Percentiles rank a stretch among this genome's conserved stretches.
phyloP scores from a whole-genome alignment of 2,113 vertebrate genomes.

The Polypterus senegalus region DNA sequence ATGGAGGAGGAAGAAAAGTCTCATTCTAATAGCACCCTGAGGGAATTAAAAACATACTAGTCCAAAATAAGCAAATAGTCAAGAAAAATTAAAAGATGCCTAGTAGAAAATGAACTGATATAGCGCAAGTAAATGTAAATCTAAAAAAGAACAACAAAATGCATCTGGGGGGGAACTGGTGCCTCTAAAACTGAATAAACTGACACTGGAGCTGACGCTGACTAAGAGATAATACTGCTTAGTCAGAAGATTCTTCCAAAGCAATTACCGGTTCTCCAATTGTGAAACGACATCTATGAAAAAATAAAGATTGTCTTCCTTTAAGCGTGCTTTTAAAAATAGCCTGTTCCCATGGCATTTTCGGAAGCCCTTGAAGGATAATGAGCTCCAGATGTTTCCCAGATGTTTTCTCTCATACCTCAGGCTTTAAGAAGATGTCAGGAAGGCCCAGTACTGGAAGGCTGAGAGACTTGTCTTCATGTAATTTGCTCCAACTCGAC shows the following conservation, averaged over 20 bases:
- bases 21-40: too few relatives aligned
- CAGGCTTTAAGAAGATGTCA: constrained; percentile 15
- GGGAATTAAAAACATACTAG: too few relatives aligned
- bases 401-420: constrained; percentile 40
- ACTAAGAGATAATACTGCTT: not conserved
- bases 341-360: constrained; percentile 43
- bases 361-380: constrained; percentile 18
- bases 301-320: constrained; percentile 12
- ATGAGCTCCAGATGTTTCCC: constrained; percentile 55
- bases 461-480: too few relatives aligned
- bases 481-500: too few relatives aligned
- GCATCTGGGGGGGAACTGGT: rapidly evolving
- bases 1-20: too few relatives aligned
- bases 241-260: not conserved
- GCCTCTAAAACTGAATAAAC: not conserved
- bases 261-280: not conserved
- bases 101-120: too few relatives aligned
- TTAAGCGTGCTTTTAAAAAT: constrained; percentile 40
- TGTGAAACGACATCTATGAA: constrained; percentile 5
- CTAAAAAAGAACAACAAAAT: rapidly evolving
- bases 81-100: too few relatives aligned
- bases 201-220: not conserved
- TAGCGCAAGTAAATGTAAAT: too few relatives aligned
- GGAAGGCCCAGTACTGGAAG: constrained; percentile 10
- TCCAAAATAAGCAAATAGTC: too few relatives aligned